phyloP scores from a whole-genome alignment of 2,888 invertebrate species.

The Ophioninae sp. region DNA sequence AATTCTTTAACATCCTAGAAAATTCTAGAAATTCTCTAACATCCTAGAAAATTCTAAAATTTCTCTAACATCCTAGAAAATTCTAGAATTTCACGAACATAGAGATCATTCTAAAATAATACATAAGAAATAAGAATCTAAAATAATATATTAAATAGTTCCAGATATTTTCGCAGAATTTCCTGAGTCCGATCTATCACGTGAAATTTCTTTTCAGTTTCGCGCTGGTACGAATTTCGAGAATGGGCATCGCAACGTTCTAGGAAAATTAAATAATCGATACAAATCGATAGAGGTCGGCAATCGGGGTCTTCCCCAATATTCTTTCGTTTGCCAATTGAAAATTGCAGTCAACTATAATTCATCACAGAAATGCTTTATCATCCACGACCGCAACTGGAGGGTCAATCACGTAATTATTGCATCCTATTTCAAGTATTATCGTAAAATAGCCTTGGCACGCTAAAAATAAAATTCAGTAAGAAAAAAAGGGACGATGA shows the following conservation, averaged over 20 bases:
- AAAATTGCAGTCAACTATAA: neutral
- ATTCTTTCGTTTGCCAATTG: neutral
- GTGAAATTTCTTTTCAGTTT: neutral
- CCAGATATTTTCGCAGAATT: too few relatives aligned
- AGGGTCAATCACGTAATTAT: slow-evolving; percentile 22
- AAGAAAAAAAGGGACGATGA: neutral
- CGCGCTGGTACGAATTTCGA: neutral
- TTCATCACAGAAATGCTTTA: neutral
- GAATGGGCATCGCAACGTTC: too few relatives aligned
- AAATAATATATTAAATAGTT: too few relatives aligned
- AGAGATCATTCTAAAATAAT: too few relatives aligned
- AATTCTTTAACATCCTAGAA: too few relatives aligned
- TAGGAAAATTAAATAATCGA: neutral
- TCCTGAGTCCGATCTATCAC: too few relatives aligned
- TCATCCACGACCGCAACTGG: neutral
- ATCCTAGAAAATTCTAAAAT: neutral
- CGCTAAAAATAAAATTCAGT: slow-evolving; percentile 23
- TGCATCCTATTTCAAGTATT: slow-evolving; percentile 35
- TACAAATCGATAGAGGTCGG: neutral
- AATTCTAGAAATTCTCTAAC: neutral
- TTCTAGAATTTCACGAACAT: neutral
- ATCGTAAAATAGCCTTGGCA: slow-evolving; percentile 28
- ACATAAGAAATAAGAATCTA: too few relatives aligned
- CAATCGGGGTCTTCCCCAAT: neutral
- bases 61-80: neutral